These are phyloP conservation scores for Enteromius fasciolatus DNA, from an alignment of 2,797 vertebrate genomes.

Conservation along the genomic window DNA sequence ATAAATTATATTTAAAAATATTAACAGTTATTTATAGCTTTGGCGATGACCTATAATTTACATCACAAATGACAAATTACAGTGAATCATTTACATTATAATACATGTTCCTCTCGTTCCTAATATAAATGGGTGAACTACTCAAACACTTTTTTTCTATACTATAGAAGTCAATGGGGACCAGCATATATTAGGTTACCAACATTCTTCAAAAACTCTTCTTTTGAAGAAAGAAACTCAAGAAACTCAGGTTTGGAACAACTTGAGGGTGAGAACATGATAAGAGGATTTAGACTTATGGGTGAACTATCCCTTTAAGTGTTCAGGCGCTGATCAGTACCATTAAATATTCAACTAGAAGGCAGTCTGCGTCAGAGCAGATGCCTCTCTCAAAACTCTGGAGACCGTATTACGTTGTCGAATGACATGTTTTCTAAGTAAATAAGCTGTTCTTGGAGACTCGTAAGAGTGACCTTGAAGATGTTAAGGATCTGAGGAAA, in stretches of 20 bases:
- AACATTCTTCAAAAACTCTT: not conserved
- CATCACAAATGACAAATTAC: not conserved
- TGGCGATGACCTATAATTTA: too few species aligned
- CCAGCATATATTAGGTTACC: not conserved
- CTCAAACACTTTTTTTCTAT: not conserved
- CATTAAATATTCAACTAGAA: conserved; percentile 28
- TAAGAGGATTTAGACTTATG: not conserved
- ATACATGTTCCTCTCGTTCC: not conserved
- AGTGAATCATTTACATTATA: not conserved
- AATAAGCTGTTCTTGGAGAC: not conserved
- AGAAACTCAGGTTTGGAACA: not conserved
- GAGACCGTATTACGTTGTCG: not conserved
- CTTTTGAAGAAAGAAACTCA: not conserved
- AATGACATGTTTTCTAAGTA: conserved; percentile 8
- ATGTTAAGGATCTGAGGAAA: not conserved
- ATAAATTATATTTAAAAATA: not conserved
- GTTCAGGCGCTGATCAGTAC: conserved; percentile 2
- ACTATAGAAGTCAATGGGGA: not conserved
- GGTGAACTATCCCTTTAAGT: conserved; percentile 14
- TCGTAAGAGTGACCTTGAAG: not conserved
- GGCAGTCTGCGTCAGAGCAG: not conserved
- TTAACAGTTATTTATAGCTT: not conserved
- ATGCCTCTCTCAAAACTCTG: conserved; percentile 2
- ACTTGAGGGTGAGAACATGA: not conserved
- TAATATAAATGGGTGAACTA: not conserved